phyloP scores from a whole-genome alignment of 2,797 vertebrate genomes.

The Oophaga sylvatica region DNA sequence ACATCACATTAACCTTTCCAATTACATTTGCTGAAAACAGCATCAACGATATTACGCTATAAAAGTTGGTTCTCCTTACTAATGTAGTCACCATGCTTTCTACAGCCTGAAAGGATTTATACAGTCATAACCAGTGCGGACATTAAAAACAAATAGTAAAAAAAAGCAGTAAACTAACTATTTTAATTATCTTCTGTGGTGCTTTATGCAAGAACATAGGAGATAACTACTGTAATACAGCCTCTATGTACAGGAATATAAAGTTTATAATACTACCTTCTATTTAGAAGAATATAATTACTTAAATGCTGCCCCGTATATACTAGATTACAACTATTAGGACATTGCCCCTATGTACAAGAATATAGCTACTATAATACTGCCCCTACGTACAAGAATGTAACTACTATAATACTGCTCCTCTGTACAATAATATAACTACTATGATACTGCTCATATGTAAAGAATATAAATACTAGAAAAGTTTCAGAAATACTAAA shows the following conservation, averaged over 20 bases:
- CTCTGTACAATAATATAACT: no score
- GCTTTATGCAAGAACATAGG: conserved; percentile 1
- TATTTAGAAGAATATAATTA: no score
- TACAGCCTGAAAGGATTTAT: background rate
- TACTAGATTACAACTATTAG: no score
- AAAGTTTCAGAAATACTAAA: no score
- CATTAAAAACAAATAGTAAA: background rate
- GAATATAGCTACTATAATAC: no score
- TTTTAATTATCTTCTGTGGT: background rate
- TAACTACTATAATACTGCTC: no score
- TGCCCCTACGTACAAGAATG: no score
- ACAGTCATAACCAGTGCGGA: background rate
- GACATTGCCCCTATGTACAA: no score
- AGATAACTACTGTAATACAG: conserved; percentile 5
- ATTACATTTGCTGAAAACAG: background rate
- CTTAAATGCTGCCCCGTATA: no score
- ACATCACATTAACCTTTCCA: background rate
- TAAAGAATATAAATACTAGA: no score
- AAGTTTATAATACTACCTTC: background rate
- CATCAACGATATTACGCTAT: background rate
- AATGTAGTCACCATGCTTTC: background rate
- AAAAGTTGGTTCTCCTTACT: background rate
- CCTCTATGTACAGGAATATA: background rate
- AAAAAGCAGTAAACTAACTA: background rate
- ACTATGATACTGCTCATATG: no score